Conservation (phyloP, 2,888 invertebrate genomes). For the Cosmia trapezina region DNA sequence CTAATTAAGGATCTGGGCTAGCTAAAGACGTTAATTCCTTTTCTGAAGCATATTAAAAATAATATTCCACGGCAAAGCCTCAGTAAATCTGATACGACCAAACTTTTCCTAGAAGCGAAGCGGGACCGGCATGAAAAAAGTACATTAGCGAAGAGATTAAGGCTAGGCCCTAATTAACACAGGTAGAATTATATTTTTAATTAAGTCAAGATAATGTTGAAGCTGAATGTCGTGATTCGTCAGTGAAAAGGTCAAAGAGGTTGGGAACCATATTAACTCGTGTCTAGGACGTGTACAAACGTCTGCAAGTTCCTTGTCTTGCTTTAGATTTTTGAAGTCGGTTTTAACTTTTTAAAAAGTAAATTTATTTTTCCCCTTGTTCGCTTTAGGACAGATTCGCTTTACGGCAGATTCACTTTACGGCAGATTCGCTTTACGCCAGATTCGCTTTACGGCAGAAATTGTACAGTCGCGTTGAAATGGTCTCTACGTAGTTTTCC, state of each 20-base stretch:
- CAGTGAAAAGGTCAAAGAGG: not conserved
- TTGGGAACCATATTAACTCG: not conserved
- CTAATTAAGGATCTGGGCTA: slow-evolving; percentile 33
- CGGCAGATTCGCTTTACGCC: no score
- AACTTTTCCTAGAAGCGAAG: slow-evolving; percentile 52
- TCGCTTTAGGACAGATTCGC: no score
- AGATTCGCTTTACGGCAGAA: no score
- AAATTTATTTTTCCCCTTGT: no score
- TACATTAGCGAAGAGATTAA: slow-evolving; percentile 59
- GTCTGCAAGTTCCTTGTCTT: no score
- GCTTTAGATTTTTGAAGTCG: no score
- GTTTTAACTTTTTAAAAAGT: no score
- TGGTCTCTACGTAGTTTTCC: no score
- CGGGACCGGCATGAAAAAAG: slow-evolving; percentile 46
- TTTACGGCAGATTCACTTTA: no score
- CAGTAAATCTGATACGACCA: slow-evolving; percentile 58
- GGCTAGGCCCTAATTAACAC: slow-evolving; percentile 59
- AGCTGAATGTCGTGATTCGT: slow-evolving; percentile 5
- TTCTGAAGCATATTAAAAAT: slow-evolving; percentile 46
- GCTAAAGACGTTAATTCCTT: slow-evolving; percentile 44
- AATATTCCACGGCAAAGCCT: slow-evolving; percentile 48
- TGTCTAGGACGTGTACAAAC: no score
- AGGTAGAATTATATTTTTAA: slow-evolving; percentile 53
- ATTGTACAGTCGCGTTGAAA: no score
- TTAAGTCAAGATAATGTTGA: slow-evolving; percentile 30